Percentiles rank a stretch among this genome's conserved stretches.
These are phyloP conservation scores for Dicycla oo DNA, from an alignment of 2,888 invertebrate genomes.

Conservation along the genomic window DNA sequence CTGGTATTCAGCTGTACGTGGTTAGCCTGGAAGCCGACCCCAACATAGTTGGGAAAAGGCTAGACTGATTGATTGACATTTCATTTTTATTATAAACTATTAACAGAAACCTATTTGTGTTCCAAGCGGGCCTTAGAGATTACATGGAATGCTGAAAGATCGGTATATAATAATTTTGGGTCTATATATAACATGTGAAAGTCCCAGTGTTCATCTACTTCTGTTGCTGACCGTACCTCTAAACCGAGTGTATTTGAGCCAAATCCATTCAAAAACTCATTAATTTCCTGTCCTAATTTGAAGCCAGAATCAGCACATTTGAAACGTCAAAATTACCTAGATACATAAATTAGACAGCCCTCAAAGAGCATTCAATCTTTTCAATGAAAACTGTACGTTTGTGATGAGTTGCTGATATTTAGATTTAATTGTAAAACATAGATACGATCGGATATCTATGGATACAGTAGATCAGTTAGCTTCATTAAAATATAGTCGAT, in stretches of 20 bases:
- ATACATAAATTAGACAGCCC: too few relatives aligned
- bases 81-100: too few relatives aligned
- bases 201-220: not conserved
- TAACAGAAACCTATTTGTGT: too few relatives aligned
- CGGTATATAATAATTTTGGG: not conserved
- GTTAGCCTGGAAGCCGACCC: too few relatives aligned
- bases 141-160: too few relatives aligned
- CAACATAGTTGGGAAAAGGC: too few relatives aligned
- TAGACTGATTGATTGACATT: too few relatives aligned
- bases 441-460: not conserved
- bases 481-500: constrained; percentile 3
- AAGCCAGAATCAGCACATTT: not conserved
- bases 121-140: too few relatives aligned
- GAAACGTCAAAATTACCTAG: not conserved
- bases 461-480: too few relatives aligned
- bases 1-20: too few relatives aligned
- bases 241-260: not conserved
- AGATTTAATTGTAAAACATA: not conserved
- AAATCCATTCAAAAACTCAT: not conserved
- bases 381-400: not conserved
- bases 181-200: not conserved
- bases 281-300: not conserved
- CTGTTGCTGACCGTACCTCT: not conserved
- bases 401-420: not conserved
- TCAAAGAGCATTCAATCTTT: not conserved